Percentiles rank a stretch among this genome's conserved stretches.
Conservation (phyloP, 2,113 vertebrate genomes). For the Amblyopsis rosae region DNA sequence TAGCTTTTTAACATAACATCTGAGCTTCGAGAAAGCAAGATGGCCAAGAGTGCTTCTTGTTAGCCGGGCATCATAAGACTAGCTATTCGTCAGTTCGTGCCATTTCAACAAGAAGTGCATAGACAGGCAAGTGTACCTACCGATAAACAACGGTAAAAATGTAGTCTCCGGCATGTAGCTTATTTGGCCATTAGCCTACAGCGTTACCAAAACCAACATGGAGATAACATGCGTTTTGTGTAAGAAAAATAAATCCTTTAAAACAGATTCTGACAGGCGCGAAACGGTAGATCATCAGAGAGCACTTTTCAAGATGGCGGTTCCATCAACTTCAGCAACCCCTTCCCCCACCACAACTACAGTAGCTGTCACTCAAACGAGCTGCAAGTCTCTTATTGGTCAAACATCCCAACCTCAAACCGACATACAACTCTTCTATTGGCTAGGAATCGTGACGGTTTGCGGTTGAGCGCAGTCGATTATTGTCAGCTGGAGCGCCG, state of each 20-base stretch:
- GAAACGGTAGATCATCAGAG: constrained; percentile 72
- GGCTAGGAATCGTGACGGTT: constrained; percentile 13
- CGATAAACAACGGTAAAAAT: constrained; percentile 64
- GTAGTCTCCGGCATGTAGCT: constrained; percentile 68
- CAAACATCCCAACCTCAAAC: constrained; percentile 27
- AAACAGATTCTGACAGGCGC: constrained; percentile 75
- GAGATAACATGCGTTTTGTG: constrained; percentile 11
- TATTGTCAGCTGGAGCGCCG: no score
- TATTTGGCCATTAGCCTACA: constrained; percentile 49
- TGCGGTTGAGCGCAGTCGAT: neutral
- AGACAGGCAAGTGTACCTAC: constrained; percentile 71
- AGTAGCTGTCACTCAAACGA: constrained; percentile 60
- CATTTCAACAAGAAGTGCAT: constrained; percentile 59
- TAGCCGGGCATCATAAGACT: constrained; percentile 58
- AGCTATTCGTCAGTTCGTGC: constrained; percentile 53
- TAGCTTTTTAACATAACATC: constrained; percentile 16
- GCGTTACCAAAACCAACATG: constrained; percentile 34
- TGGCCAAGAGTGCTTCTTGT: constrained; percentile 37
- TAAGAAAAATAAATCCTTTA: constrained; percentile 64
- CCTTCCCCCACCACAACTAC: constrained; percentile 76
- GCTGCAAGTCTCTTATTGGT: constrained; percentile 59
- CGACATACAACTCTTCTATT: constrained; percentile 18
- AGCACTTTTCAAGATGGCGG: constrained; percentile 83
- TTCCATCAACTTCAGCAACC: constrained; percentile 74
- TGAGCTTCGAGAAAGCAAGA: constrained; percentile 15